Base-by-base conservation (phyloP, 2,113 vertebrate genomes). In the Chionomys nivalis region DNA sequence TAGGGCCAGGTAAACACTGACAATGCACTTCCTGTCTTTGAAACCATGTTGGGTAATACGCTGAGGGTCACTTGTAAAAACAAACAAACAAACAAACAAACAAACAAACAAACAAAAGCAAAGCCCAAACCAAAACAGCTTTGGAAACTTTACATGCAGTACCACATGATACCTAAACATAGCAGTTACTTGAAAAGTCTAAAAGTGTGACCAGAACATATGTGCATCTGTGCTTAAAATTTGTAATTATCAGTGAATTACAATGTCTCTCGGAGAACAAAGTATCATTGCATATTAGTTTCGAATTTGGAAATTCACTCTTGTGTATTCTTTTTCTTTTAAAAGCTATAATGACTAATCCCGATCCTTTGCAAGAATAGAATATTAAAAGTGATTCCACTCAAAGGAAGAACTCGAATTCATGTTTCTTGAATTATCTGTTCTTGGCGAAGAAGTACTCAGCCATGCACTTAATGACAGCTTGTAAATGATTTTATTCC, bases 281-380 rank as follows among this genome's bases (percentile, higher is more conserved):
- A 87, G 82, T 93, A 58, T 21, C 55, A 58, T 58, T 17, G 5
- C 55, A 79, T 91, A 63, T 88, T 89, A 87, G 58, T 92, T 93
- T 94, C 77, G 66, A 61, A 65, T 94, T 95, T 44, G 91, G 81
- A 90, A 91, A 85, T 91, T 93, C 52, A 94, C 78, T 95, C 75
- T 87, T 87, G 58, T 94, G 70, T 66, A 95, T 94, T 92, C 58
- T 81, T 95, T 95, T 89, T 90, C 79, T 87, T 93, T 96, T 89
- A 95, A 93, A 94, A 96, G 73, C n/a, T 94, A 26, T 79, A 91
- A 93, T 91, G 97, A 95, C 75, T 94, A 95, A 97, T 95, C 39
- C 42, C 47, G 65, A 89, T 95, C 73, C 73, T 83, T 68, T 79
- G 36, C 39, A 70, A 91, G 73, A 94, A 87, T 82, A 70, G 78